Evolutionary conservation across 2,113 vertebrate genomes (phyloP).

Genomic region (Hoplias malabaricus): DNA sequence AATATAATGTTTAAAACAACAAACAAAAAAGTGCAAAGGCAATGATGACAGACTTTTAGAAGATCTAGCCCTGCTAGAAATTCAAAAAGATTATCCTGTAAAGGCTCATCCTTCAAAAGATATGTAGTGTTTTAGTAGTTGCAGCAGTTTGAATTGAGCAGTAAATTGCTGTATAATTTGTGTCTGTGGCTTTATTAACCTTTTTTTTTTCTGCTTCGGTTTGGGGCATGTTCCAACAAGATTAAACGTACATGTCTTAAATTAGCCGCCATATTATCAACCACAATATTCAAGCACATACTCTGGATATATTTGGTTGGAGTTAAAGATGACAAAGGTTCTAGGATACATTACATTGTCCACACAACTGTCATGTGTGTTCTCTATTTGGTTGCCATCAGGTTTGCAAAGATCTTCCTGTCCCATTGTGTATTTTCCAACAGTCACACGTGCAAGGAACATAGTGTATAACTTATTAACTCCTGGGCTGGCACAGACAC

Average conservation of each 20-base stretch:
- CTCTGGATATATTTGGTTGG: constrained; percentile 89
- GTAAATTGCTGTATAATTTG: no score
- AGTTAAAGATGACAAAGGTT: constrained; percentile 84
- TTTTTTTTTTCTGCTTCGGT: no score
- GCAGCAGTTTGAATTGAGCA: no score
- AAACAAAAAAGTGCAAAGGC: not conserved
- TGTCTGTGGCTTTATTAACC: no score
- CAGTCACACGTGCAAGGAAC: constrained; percentile 83
- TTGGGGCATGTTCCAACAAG: no score
- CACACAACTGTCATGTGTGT: constrained; percentile 84
- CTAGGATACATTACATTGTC: constrained; percentile 73
- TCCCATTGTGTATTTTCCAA: constrained; percentile 77
- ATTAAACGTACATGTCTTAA: no score
- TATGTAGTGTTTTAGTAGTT: no score
- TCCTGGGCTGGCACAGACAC: not conserved
- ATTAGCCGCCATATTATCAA: not conserved
- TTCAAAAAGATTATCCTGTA: not conserved
- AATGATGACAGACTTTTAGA: no score
- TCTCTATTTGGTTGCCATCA: constrained; percentile 73
- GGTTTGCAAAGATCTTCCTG: constrained; percentile 71
- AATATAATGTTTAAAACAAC: not conserved
- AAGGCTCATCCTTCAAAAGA: no score
- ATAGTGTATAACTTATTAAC: constrained; percentile 65
- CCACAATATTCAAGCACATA: constrained; percentile 81
- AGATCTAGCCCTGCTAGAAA: not conserved